phyloP scores from a whole-genome alignment of 2,888 invertebrate genomes.

The Venusia cambrica region DNA sequence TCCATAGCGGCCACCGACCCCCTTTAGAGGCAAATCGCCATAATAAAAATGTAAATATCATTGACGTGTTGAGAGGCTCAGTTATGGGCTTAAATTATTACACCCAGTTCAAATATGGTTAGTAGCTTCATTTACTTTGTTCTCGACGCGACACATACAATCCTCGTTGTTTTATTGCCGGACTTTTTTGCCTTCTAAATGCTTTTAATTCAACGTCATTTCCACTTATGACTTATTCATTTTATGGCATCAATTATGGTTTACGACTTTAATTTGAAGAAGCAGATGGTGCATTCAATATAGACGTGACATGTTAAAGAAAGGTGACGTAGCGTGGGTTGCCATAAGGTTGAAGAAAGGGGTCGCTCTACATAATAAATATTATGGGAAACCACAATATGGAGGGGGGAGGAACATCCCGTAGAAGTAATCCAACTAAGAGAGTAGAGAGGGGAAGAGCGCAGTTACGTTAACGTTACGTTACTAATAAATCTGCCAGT shows the following conservation, averaged over 20 bases:
- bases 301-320: constrained; percentile 17
- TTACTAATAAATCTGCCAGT: constrained; percentile 38
- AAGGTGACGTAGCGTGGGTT: constrained; percentile 11
- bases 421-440: constrained; percentile 15
- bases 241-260: constrained; percentile 23
- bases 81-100: constrained; percentile 35
- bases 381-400: constrained; percentile 20
- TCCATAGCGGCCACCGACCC: constrained; percentile 62
- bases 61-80: constrained; percentile 53
- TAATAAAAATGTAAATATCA: constrained; percentile 68
- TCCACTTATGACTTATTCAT: constrained; percentile 23
- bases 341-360: constrained; percentile 23
- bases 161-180: constrained; percentile 12
- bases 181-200: constrained; percentile 13
- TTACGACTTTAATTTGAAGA: constrained; percentile 26
- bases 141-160: constrained; percentile 9
- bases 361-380: constrained; percentile 20
- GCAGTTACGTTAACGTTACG: too few species aligned
- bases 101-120: constrained; percentile 12
- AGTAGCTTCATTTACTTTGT: constrained; percentile 17
- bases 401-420: constrained; percentile 18
- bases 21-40: constrained; percentile 50
- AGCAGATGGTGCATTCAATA: constrained; percentile 25
- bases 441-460: too few species aligned
- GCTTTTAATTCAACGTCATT: constrained; percentile 16